A percentile compares a stretch with the other conserved stretches of the same genome.
Conservation (phyloP, 2,888 invertebrate genomes). For the Balanococcus diminutus region DNA sequence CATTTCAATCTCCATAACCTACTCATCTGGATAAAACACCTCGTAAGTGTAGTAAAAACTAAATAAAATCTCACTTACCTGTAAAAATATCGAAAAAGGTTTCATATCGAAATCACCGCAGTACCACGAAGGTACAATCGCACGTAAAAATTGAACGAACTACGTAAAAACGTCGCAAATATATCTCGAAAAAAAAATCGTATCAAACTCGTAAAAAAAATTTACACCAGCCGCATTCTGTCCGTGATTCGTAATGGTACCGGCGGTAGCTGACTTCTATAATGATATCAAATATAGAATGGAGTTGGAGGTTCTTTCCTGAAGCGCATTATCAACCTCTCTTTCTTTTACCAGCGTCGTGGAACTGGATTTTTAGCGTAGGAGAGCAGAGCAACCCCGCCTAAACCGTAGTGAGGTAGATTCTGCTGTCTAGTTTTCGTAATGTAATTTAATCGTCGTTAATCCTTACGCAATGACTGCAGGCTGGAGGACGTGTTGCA, state of each 20-base stretch:
- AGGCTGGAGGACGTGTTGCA: constrained; percentile 35
- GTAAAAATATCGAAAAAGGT: neutral
- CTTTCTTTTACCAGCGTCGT: neutral
- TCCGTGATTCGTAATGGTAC: neutral
- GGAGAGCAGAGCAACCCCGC: constrained; percentile 42
- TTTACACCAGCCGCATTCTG: constrained; percentile 29
- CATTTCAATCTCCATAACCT: neutral
- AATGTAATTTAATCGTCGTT: constrained; percentile 37
- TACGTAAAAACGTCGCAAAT: neutral
- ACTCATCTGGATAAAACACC: neutral
- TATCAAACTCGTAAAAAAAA: neutral
- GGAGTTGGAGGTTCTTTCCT: constrained; percentile 21
- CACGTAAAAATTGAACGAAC: neutral
- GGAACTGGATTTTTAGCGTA: constrained; percentile 42
- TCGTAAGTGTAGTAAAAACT: neutral
- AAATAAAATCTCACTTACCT: neutral
- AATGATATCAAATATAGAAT: constrained; percentile 32
- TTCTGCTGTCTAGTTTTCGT: neutral
- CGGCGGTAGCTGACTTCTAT: constrained; percentile 32
- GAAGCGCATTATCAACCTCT: constrained; percentile 19
- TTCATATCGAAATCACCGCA: neutral
- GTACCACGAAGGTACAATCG: neutral
- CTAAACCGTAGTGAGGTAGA: neutral
- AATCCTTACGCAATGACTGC: constrained; percentile 26
- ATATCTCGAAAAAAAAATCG: neutral